Evolutionary conservation across 1,140 invertebrate genomes (phyloP).

Genomic region (Drosophila teissieri): DNA sequence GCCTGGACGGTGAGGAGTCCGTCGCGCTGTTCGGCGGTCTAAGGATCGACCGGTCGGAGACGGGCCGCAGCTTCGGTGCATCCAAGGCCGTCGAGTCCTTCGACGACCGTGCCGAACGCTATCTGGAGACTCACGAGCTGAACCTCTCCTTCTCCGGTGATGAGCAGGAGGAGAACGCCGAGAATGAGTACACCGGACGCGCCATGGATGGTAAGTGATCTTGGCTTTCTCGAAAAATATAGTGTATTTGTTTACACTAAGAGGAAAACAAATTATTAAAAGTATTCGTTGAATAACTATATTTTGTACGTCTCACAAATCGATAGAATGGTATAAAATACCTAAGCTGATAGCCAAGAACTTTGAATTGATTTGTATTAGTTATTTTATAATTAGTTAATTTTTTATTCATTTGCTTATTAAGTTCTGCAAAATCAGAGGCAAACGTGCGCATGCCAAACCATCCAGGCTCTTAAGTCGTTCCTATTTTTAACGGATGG

Average conservation of each 20-base stretch:
- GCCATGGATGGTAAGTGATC: conserved; percentile 79
- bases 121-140: conserved; percentile 84
- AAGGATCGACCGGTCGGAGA: conserved; percentile 69
- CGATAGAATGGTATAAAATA: no score
- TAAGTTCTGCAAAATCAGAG: not conserved
- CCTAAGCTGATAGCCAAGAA: not conserved
- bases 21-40: conserved; percentile 84
- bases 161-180: conserved; percentile 72
- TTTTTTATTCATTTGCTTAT: no score
- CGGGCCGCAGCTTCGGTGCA: conserved; percentile 66
- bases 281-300: no score
- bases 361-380: not conserved
- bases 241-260: not conserved
- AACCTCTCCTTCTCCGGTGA: conserved; percentile 80
- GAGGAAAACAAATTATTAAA: no score
- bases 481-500: not conserved
- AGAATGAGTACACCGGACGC: conserved; percentile 74
- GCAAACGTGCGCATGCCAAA: not conserved
- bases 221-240: not conserved
- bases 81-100: conserved; percentile 75
- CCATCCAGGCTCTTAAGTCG: not conserved
- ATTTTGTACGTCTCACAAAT: no score
- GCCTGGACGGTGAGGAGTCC: conserved; percentile 81
- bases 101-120: conserved; percentile 84
- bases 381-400: no score